Base-by-base conservation (phyloP, 2,113 vertebrate species). In the Hippopotamus amphibius region DNA sequence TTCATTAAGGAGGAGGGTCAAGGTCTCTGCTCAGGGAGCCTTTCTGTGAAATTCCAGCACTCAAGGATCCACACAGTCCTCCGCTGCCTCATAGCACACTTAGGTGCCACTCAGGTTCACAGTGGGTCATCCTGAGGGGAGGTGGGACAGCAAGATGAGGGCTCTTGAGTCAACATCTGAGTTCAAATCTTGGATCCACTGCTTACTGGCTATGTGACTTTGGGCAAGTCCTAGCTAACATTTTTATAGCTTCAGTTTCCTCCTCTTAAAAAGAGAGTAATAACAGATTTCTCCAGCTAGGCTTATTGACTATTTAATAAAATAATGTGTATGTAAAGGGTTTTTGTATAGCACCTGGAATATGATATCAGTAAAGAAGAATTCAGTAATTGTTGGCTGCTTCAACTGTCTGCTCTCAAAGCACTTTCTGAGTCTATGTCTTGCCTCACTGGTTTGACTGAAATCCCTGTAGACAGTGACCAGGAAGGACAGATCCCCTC, bases 231-330 rank as follows among this genome's bases (percentile, higher is more conserved):
- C 33, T 88, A 2, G 53, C 43, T 72, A 59, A 82, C 1, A 81
- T 66, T 83, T 61, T 30, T 11, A 12, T 43, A 14, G 9, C 12
- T 1, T 89, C 28, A 10, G 63, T 90, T 81, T 90, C 37, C n/a
- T 92, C 61, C 28, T 57, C 61, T 68, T 95, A 48, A 93, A 88
- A 94, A 85, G 79, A 24, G 21, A 13, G 57, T 90, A 77, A 89
- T 17, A 77, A 87, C 13, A 77, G 6, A 41, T 55, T 80, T 84
- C 90, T 53, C 92, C 41, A 76, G 30, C 11, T 53, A 66, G 41
- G 13, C 17, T 88, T 86, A 33, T 16, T 93, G 33, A 28, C 30
- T 53, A 85, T 95, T 43, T 90, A 93, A 80, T 88, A 77, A 83
- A 93, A 74, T 22, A 74, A 87, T 59, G 13, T 4, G 11, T 14